Evolutionary conservation across 2,113 vertebrate genomes (phyloP).

Genomic region (Bettongia penicillata): DNA sequence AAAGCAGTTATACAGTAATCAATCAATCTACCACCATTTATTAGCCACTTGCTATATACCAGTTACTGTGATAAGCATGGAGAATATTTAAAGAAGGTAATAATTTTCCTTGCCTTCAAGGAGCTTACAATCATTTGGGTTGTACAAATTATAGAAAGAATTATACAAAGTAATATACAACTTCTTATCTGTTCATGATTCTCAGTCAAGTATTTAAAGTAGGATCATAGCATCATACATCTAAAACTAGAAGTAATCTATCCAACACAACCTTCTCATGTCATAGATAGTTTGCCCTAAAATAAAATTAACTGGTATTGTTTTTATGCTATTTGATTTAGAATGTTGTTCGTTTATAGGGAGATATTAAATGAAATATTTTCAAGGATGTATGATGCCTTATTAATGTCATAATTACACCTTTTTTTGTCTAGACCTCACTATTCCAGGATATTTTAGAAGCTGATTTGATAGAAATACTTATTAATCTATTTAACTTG

Average conservation of each 20-base stretch:
- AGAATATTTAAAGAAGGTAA: too few relatives aligned
- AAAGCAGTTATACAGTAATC: neutral
- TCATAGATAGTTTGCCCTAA: conserved; percentile 22
- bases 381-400: neutral
- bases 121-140: too few relatives aligned
- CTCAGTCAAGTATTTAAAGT: neutral
- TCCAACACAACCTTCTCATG: neutral
- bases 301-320: neutral
- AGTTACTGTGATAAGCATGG: too few relatives aligned
- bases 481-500: conserved; percentile 19
- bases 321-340: conserved; percentile 8
- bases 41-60: too few relatives aligned
- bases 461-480: neutral
- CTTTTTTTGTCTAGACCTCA: neutral
- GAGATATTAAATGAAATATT: neutral
- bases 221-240: neutral
- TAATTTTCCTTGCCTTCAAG: too few relatives aligned
- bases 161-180: neutral
- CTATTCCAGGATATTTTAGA: conserved; percentile 28
- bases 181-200: neutral
- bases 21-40: too few relatives aligned
- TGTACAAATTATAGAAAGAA: too few relatives aligned
- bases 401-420: neutral
- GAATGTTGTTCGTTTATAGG: neutral
- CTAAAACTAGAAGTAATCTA: neutral